These are phyloP conservation scores for Paramisgurnus dabryanus DNA, from an alignment of 2,113 vertebrate species.

Conservation along the genomic window DNA sequence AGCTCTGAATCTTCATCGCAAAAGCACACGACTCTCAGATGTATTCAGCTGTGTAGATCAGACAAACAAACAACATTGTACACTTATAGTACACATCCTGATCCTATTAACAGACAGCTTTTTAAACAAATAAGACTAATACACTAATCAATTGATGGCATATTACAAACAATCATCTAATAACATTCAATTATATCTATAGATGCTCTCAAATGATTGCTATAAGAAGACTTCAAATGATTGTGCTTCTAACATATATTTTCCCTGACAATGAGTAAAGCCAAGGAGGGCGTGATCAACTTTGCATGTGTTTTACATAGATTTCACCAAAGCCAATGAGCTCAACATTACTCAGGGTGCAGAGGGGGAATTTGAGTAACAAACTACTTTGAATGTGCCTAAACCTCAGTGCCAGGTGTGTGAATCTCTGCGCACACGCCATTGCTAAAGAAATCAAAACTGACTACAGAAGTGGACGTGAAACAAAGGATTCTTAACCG, in stretches of 20 bases:
- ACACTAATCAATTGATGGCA: not conserved
- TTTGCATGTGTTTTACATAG: slow-evolving; percentile 47
- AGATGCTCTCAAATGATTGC: too few relatives aligned
- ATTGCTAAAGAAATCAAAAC: not conserved
- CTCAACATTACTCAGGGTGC: not conserved
- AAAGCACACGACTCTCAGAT: not conserved
- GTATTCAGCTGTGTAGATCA: not conserved
- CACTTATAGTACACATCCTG: slow-evolving; percentile 1
- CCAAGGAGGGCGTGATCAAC: not conserved
- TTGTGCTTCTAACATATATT: not conserved
- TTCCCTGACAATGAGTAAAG: not conserved
- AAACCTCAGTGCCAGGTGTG: slow-evolving; percentile 18
- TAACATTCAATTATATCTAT: not conserved
- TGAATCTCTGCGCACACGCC: not conserved
- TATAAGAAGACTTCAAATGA: too few relatives aligned
- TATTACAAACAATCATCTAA: not conserved
- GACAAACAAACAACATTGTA: not conserved
- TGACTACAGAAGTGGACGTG: not conserved
- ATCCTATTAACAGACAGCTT: slow-evolving; percentile 31
- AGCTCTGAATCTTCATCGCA: not conserved
- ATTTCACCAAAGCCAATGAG: slow-evolving; percentile 4
- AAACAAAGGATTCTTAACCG: too few relatives aligned
- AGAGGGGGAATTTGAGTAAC: slow-evolving; percentile 38
- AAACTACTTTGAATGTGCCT: slow-evolving; percentile 58
- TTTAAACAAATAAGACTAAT: not conserved